Evolutionary conservation across 2,113 vertebrate species (phyloP).

Genomic region (Mustelus asterias): DNA sequence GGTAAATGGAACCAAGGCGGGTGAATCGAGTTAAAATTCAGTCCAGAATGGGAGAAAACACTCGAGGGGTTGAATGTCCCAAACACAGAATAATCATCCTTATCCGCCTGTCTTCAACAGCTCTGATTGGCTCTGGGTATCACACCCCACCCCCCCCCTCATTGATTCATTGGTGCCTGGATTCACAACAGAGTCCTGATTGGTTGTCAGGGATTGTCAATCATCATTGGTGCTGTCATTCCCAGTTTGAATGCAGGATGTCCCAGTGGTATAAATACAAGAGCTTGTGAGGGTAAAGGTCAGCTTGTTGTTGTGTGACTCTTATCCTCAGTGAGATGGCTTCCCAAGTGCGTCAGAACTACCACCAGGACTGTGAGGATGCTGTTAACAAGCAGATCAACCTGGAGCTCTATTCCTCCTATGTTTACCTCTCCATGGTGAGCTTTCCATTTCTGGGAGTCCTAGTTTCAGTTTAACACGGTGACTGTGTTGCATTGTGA

Average conservation of each 20-base stretch:
- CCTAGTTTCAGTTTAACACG: too few species aligned
- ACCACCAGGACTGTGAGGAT: slow-evolving; percentile 42
- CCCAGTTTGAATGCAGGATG: background rate
- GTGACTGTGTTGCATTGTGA: too few species aligned
- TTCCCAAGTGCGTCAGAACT: slow-evolving; percentile 44
- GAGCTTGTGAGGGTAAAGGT: background rate
- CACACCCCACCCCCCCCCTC: background rate
- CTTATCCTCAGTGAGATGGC: slow-evolving; percentile 6
- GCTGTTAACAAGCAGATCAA: slow-evolving; percentile 39
- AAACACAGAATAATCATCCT: too few species aligned
- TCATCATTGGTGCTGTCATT: background rate
- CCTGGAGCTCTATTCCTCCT: too few species aligned
- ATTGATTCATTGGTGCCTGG: background rate
- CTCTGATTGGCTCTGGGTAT: background rate
- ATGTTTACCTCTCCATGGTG: background rate
- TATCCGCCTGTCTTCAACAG: background rate
- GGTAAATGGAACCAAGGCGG: too few species aligned
- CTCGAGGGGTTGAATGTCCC: too few species aligned
- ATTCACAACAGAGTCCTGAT: background rate
- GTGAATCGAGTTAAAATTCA: too few species aligned
- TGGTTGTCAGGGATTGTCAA: background rate
- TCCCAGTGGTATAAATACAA: background rate
- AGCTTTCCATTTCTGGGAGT: background rate
- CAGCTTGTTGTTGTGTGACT: background rate
- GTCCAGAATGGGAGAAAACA: too few species aligned